Base-by-base conservation (phyloP, 2,113 vertebrate species). In the Xenopus laevis region DNA sequence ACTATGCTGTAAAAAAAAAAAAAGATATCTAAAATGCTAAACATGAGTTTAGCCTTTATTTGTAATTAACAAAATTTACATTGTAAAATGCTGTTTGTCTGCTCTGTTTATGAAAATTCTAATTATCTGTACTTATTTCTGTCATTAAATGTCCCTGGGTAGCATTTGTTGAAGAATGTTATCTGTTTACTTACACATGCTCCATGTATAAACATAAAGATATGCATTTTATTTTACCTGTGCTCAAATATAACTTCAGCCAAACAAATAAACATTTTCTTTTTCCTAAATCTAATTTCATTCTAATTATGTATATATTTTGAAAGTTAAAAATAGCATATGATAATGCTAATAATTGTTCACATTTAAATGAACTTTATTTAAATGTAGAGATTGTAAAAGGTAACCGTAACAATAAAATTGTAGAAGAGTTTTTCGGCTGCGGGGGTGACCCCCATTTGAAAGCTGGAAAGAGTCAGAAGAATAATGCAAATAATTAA, bases 161-260 rank as follows among this genome's bases (percentile, higher is more conserved):
- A 62, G 73, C 50, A 75, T 75, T 75, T 75, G 73, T 75, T 75
- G 58, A 75, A 75, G 27, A 75, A 75, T 75, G 65, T 65, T 68
- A 68, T 68, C 73, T 16, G 15, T 52, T 70, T 77, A 70, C 58
- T 18, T 76, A 65, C 55, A 69, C 60, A 64, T 77, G 68, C 59
- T 55, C 50, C 74, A 70, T 64, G 47, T 69, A 68, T 77, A 70
- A 66, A 77, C 74, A 70, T 77, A 77, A 53, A 77, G 66, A 77
- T 70, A 77, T 70, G 74, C 67, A 69, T 77, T 77, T 77, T 77
- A 77, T 77, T 77, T 76, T 77, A 63, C 23, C 50, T 77, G 67
- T 70, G 74, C 67, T 70, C 27, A 77, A 74, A 67, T 67, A 67
- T 67, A 50, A 67, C 69, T 68, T 44, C 61, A 62, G 58, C 62